Evolutionary conservation across 1,140 invertebrate genomes (phyloP), one percentile per base, ranked within the genome.

Genomic region (Liolophura sinensis): DNA sequence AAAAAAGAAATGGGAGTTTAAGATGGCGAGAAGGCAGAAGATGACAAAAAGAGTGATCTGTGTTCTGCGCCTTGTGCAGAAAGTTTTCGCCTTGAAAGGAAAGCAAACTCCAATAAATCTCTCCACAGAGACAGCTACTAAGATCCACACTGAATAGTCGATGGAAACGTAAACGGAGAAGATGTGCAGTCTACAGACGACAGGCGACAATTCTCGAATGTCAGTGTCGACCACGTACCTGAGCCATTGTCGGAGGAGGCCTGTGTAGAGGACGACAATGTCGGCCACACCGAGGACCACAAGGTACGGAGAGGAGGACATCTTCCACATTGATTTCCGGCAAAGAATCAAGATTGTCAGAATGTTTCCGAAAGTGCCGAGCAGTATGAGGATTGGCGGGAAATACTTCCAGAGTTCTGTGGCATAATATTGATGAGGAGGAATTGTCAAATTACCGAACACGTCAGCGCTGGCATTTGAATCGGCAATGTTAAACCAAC

Each of bases 321-420:
- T 40, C 31, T 40, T 40, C 31, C 31, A 40, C 31, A 40, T 40
- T 3, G 31, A 40, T 40, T 40, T 40, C 31, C 31, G 31, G 31
- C 31, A 40, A 40, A 40, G 31, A 9, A 40, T 40, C 31, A 40
- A 9, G 3, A 40, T 40, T 3, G 31, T 40, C 31, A 40, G 9
- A 3, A 40, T 40, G 31, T 40, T 40, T 9, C 31, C 31, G 31
- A 40, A 40, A 3, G 31, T 40, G 9, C 31, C 31, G 31, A 76
- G 62, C 4, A 68, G 15, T 15, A 76, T 50, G n/a, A 76, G 65
- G 12, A 71, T 52, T 1, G 69, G 68, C 1, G 74, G 72, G 20
- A 40, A 40, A 40, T 40, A 40, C 31, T 40, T 40, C 31, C 31
- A 40, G 31, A 40, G 31, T 40, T 3, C 31, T 9, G 31, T 40